Evolutionary conservation across 1,140 invertebrate genomes (phyloP), one percentile per base, ranked within the genome.

Genomic region (Camponotus vicinus): DNA sequence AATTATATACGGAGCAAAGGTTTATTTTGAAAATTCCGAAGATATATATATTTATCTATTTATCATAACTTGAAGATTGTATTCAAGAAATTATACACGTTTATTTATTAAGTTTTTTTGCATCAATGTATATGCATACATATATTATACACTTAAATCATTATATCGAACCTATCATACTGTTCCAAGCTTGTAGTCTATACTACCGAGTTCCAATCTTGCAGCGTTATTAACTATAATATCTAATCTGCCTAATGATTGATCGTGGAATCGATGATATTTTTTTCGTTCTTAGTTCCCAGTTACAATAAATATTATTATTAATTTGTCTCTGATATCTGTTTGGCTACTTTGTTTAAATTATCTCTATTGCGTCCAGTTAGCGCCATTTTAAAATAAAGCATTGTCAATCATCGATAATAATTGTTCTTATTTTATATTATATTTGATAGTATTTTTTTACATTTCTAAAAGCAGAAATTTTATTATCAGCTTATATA

Each of bases 191-290:
- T 96, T 0, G 98, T 98, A 85, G 96, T 97, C 95, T 89, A 99
- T 98, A 9, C 95, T 96, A 63, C 98, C 98, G 69, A 93, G 95
- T 93, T 97, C 97, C 21, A 99, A 93, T 75, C 98, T 97, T 4
- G 98, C 98, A 57, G 98, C 98, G 96, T 97, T 98, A 94, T 99
- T 99, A 0, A 99, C 96, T 42, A 98, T 93, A 42, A 98, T 96
- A 95, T 98, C 97, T 5, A 98, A 93, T 91, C 96, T 96, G 3
- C 97, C 97, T 96, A 97, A 86, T 97, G 96, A 78, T 96, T 94
- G 13, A 98, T 94, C 0, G 97, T 97, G 3, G 95, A 96, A 6
- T 97, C 95, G 0, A 98, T 91, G 59, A 98, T 97, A 4, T 96
- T 96, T 91, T 97, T 95, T 1, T 97, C 96, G 92, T 98, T 98